Percentiles rank a stretch among this genome's conserved stretches.
phyloP scores from a whole-genome alignment of 2,113 vertebrate genomes.

The rabbit (Oryctolagus cuniculus) region mOryCun1.1 NC_091453.1:121957001-121957500 shows the following conservation, averaged over 20 bases:
- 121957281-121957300: constrained; percentile 9
- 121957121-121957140: too few species aligned
- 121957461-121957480: neutral
- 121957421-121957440: neutral
- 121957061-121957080: constrained; percentile 38
- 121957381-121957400: neutral
- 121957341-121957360: neutral
- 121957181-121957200: too few species aligned
- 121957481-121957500: neutral
- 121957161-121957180: too few species aligned
- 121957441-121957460: neutral
- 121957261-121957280: constrained; percentile 28
- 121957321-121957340: neutral
- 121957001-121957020: constrained; percentile 40
- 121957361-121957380: neutral
- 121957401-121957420: neutral
- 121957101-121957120: neutral
- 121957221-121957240: neutral
- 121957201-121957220: neutral
- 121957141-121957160: too few species aligned
- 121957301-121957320: neutral
- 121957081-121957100: neutral
- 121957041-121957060: constrained; percentile 30
- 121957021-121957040: constrained; percentile 34
- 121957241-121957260: neutral